Base-by-base conservation (phyloP, 2,113 vertebrate genomes). In the Otus sunia region DNA sequence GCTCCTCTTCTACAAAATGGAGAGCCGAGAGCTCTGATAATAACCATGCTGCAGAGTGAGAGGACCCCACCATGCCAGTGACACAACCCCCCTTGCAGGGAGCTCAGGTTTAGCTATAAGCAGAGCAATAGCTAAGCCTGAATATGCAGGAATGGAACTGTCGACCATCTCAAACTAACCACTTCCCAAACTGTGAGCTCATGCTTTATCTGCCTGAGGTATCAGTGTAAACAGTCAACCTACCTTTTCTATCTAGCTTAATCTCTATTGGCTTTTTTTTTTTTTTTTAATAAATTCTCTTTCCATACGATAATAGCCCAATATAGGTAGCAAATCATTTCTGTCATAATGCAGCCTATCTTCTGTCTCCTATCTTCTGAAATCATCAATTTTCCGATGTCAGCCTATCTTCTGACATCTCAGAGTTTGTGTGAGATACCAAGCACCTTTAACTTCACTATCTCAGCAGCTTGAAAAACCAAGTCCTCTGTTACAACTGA, bases 51-150 rank as follows among this genome's bases (percentile, higher is more conserved):
- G 66, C 47, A 37, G 63, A n/a, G 32, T 9, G 26, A 37, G 37
- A 30, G 21, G 47, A 56, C 11, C 25, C 25, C 0, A 1, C 8
- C 12, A 13, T 11, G n/a, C 41, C 59, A 25, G 37, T 2, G 43
- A 37, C 78, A 83, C 27, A 79, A 26, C 27, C 12, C 39, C 47
- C 29, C 41, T 45, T 1, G 1, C 23, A 55, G 36, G 62, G 36
- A 69, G 21, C 63, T 62, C 6, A 0, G 62, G 32, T 12, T 78
- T 37, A 37, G 87, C 64, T 56, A 39, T 2, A 2, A 2, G 1
- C 26, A 63, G 32, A 55, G 16, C 1, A 4, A 66, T 23, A 91
- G 73, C 32, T 71, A 59, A 86, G 82, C 15, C n/a, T 22, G 34
- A 86, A 68, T 16, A 21, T 12, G 32, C 22, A 67, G n/a, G 60